phyloP scores from a whole-genome alignment of 53 echinoderm and acorn worm species.

The Actinopyga echinites region DNA sequence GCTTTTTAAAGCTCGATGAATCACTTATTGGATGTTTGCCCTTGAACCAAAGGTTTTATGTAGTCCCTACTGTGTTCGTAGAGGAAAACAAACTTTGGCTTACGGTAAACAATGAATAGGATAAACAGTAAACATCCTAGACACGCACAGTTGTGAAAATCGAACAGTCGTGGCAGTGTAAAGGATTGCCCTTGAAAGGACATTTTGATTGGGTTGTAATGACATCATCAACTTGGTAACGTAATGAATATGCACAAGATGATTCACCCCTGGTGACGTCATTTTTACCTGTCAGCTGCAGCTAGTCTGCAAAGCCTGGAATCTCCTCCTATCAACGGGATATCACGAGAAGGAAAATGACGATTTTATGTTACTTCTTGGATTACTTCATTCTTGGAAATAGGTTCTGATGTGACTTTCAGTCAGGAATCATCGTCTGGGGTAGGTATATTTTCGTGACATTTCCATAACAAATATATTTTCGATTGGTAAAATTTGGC shows the following conservation, averaged over 20 bases:
- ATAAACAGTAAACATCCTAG: background rate
- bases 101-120: background rate
- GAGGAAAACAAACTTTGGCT: too few relatives aligned
- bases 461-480: slow-evolving; percentile 20
- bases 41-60: too few relatives aligned
- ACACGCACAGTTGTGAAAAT: background rate
- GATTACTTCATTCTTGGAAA: slow-evolving; percentile 43
- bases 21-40: too few relatives aligned
- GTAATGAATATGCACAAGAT: slow-evolving; percentile 25
- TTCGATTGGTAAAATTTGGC: slow-evolving; percentile 28
- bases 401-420: slow-evolving; percentile 9
- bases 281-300: slow-evolving; percentile 30
- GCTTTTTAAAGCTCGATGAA: too few relatives aligned
- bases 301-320: slow-evolving; percentile 27
- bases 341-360: slow-evolving; percentile 27
- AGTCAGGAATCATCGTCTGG: background rate
- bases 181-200: slow-evolving; percentile 36
- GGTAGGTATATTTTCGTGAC: slow-evolving; percentile 29
- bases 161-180: background rate
- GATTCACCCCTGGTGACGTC: slow-evolving; percentile 39
- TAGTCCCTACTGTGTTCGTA: too few relatives aligned
- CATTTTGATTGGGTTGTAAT: slow-evolving; percentile 43
- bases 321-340: slow-evolving; percentile 21
- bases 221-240: background rate
- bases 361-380: slow-evolving; percentile 23